phyloP scores from a whole-genome alignment of 2,113 vertebrate species.

The Brachirus orientalis region DNA sequence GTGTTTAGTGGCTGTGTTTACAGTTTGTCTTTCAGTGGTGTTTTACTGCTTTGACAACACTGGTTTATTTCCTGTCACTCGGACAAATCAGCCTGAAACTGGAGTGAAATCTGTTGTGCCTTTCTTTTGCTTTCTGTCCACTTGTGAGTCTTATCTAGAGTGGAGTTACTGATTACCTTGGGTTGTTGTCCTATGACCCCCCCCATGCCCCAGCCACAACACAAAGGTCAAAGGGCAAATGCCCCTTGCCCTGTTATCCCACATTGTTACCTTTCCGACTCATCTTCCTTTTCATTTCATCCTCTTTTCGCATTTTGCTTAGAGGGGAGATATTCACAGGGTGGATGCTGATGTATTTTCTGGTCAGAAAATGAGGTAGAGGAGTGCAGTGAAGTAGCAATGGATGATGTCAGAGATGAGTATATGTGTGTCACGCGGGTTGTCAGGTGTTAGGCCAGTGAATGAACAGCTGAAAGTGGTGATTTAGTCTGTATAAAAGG shows the following conservation, averaged over 20 bases:
- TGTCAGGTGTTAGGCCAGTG: slow-evolving; percentile 78
- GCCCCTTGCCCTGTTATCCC: slow-evolving; percentile 34
- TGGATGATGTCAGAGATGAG: slow-evolving; percentile 26
- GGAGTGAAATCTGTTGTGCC: neutral
- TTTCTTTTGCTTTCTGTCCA: slow-evolving; percentile 16
- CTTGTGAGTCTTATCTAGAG: slow-evolving; percentile 29
- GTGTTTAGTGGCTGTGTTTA: too few relatives aligned
- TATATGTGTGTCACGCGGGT: slow-evolving; percentile 49
- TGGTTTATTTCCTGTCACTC: too few relatives aligned
- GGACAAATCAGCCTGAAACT: slow-evolving; percentile 13
- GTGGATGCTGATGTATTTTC: slow-evolving; percentile 15
- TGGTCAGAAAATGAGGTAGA: slow-evolving; percentile 12
- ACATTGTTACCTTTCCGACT: slow-evolving; percentile 49
- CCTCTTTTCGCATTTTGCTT: too few relatives aligned
- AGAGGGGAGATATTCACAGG: slow-evolving; percentile 33
- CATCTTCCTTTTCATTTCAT: slow-evolving; percentile 46
- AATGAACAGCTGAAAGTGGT: slow-evolving; percentile 86
- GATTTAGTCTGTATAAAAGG: slow-evolving; percentile 85
- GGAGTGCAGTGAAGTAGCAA: slow-evolving; percentile 20
- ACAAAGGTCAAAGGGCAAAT: slow-evolving; percentile 65
- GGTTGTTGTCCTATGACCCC: slow-evolving; percentile 55
- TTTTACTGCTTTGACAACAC: too few relatives aligned
- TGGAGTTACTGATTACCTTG: slow-evolving; percentile 76
- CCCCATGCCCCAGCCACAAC: slow-evolving; percentile 57
- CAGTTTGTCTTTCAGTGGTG: too few relatives aligned